Evolutionary conservation across 2,888 invertebrate genomes (phyloP), one percentile per base, ranked within the genome.

Genomic region (Synanthedon formicaeformis): DNA sequence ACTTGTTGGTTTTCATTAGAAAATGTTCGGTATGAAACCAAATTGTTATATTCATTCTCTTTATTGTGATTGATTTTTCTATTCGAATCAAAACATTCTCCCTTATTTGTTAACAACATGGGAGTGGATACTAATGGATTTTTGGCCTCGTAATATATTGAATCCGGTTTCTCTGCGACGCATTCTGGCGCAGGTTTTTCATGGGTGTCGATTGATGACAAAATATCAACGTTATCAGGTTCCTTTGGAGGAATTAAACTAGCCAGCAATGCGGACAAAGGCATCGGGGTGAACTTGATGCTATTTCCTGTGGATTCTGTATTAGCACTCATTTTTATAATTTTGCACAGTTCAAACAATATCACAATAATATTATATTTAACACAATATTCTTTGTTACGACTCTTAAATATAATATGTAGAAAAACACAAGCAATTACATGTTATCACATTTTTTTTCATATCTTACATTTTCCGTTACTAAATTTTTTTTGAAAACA

Each of bases 241-340:
- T 71, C 61, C 41, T 70, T 65, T 57, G 79, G 71, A 41, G 81
- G 75, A 71, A 73, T 71, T 59, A 88, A 73, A 61, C 78, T 80
- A 1, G 84, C 84, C 14, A 87, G 62, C 61, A 88, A 73, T 54
- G 74, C 81, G 54, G 86, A 81, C 75, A 88, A 80, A 12, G 87
- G 85, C 81, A 87, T 79, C 12, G 88, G 87, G 45, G 76, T 72
- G 58, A 84, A 85, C 58, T 86, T 86, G 53, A 77, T 75, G 63
- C 83, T 82, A 57, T 81, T 85, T 3, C 84, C 73, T 27, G 81
- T 78, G 1, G 80, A 64, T 71, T 85, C 84, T 34, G 74, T 69
- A 56, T 83, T 80, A 1, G 50, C 51, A 49, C 48, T 56, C 57
- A 57, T 58, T 41, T 27, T 54, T 10, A 23, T 49, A 45, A n/a